Conservation (phyloP, 2,888 invertebrate species). For the Stenichneumon culpator region DNA sequence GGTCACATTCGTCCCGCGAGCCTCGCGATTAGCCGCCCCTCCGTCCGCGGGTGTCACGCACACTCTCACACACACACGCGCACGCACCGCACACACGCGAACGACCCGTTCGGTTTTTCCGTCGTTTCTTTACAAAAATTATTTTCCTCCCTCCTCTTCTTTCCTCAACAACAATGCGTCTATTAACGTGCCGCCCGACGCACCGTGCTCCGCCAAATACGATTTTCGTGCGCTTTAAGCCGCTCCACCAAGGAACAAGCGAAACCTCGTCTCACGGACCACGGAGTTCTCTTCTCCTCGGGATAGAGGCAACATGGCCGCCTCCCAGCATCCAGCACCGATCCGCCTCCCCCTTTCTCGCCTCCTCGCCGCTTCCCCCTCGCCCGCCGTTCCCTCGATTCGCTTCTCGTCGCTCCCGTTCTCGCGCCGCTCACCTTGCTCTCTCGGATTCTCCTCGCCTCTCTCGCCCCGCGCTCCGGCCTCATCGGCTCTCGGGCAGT, state of each 20-base stretch:
- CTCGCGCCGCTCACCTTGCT: constrained; percentile 37
- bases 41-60: neutral
- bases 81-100: constrained; percentile 6
- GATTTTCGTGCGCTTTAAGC: constrained; percentile 64
- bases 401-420: constrained; percentile 66
- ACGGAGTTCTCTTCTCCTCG: constrained; percentile 82
- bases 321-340: constrained; percentile 87
- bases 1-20: constrained; percentile 34
- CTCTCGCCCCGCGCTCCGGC: constrained; percentile 1
- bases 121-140: neutral
- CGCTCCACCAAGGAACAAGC: constrained; percentile 71
- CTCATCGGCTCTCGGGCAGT: constrained; percentile 30
- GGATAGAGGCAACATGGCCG: constrained; percentile 90
- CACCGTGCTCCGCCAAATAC: constrained; percentile 73
- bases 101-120: constrained; percentile 13
- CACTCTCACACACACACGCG: constrained; percentile 7
- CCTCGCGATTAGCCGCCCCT: neutral
- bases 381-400: constrained; percentile 58
- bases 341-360: constrained; percentile 71
- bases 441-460: neutral
- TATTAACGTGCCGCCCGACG: constrained; percentile 1
- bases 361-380: constrained; percentile 71
- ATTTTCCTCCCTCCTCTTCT: neutral
- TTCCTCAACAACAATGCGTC: neutral
- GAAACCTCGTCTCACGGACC: constrained; percentile 79